These are phyloP conservation scores for Cydia pomonella DNA, from an alignment of 1,140 invertebrate species.

Conservation along the genomic window DNA sequence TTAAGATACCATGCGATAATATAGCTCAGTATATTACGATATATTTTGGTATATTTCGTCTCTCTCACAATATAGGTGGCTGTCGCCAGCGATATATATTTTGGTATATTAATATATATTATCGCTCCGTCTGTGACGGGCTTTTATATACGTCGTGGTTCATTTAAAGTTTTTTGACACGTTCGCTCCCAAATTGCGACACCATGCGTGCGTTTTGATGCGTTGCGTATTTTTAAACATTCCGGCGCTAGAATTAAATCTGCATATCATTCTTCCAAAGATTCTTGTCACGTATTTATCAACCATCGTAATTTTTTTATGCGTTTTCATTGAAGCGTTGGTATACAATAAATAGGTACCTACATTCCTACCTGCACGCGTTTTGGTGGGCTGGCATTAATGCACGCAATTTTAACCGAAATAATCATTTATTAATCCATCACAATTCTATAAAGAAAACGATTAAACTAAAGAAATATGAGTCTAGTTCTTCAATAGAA, in stretches of 20 bases:
- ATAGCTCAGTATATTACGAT: too few relatives aligned
- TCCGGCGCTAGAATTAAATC: neutral
- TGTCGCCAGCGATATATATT: too few relatives aligned
- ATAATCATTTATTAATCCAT: neutral
- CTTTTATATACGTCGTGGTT: neutral
- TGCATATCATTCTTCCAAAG: neutral
- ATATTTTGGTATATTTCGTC: too few relatives aligned
- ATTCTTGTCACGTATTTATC: constrained; percentile 11
- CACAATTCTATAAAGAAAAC: neutral
- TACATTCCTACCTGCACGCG: neutral
- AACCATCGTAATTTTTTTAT: neutral
- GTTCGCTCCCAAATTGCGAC: constrained; percentile 7
- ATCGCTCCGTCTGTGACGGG: too few relatives aligned
- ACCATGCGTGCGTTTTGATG: constrained; percentile 1
- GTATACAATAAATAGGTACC: neutral
- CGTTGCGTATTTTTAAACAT: neutral
- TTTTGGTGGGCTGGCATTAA: neutral
- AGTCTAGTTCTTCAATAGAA: too few relatives aligned
- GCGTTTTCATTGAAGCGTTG: neutral
- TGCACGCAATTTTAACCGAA: neutral
- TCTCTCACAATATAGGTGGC: too few relatives aligned
- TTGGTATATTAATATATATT: too few relatives aligned
- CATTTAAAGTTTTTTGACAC: constrained; percentile 6
- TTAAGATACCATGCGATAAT: too few relatives aligned
- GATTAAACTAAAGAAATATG: too few relatives aligned